phyloP scores from a whole-genome alignment of 2,888 invertebrate species.

The Cephus nigrinus region DNA sequence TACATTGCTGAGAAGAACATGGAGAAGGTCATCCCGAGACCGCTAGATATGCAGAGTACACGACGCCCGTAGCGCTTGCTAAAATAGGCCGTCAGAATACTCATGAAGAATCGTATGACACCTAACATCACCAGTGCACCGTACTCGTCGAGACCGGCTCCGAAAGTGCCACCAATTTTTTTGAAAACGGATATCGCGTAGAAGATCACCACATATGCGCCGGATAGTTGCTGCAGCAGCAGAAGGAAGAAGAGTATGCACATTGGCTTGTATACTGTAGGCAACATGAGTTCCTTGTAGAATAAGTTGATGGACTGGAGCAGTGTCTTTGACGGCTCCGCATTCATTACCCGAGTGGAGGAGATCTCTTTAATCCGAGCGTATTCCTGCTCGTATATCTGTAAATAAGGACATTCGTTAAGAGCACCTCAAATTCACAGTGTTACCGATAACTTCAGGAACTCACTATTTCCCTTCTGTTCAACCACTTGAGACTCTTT shows the following conservation, averaged over 20 bases:
- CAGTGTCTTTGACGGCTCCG: conserved; percentile 22
- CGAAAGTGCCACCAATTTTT: conserved; percentile 66
- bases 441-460: not conserved
- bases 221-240: conserved; percentile 70
- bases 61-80: conserved; percentile 69
- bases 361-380: conserved; percentile 40
- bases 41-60: conserved; percentile 67
- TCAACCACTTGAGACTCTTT: conserved; percentile 66
- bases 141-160: conserved; percentile 66
- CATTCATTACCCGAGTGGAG: conserved; percentile 26
- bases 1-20: conserved; percentile 62
- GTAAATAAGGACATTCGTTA: conserved; percentile 7
- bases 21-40: conserved; percentile 69
- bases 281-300: conserved; percentile 36
- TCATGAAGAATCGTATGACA: conserved; percentile 68
- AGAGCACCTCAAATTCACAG: not conserved
- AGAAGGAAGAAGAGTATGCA: conserved; percentile 67
- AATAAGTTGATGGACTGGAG: conserved; percentile 40
- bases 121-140: conserved; percentile 68
- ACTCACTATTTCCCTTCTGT: conserved; percentile 62
- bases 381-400: conserved; percentile 49
- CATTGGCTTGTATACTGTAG: conserved; percentile 69
- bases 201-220: conserved; percentile 71
- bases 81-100: conserved; percentile 67
- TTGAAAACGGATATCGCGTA: conserved; percentile 70